A percentile compares a stretch with the other conserved stretches of the same genome.
Conservation (phyloP, 2,888 invertebrate genomes). For the Lepas anatifera region DNA sequence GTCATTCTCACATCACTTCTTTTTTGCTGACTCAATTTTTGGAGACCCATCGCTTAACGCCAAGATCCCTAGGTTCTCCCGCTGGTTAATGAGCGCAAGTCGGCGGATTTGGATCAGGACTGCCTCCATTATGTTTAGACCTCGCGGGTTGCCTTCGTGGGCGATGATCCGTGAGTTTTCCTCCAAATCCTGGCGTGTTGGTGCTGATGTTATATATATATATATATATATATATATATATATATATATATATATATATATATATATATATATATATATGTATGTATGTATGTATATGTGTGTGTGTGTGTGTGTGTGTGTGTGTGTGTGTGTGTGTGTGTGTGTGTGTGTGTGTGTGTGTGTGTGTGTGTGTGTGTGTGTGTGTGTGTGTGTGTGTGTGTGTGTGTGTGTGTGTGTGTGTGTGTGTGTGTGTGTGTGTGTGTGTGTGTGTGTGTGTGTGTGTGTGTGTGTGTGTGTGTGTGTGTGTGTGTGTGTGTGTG, state of each 20-base stretch:
- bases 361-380: not conserved
- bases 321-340: not conserved
- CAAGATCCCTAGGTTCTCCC: too few relatives aligned
- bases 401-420: not conserved
- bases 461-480: not conserved
- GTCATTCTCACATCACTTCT: too few relatives aligned
- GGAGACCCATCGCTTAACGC: too few relatives aligned
- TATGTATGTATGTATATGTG: constrained; percentile 2
- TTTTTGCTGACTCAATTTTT: too few relatives aligned
- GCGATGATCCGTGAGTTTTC: too few relatives aligned
- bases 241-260: constrained; percentile 10
- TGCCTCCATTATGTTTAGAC: too few relatives aligned
- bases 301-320: not conserved
- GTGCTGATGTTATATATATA: constrained; percentile 3
- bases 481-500: not conserved
- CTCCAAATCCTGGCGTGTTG: not conserved
- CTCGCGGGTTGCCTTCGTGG: too few relatives aligned
- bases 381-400: constrained; percentile 11
- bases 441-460: not conserved
- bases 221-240: constrained; percentile 13
- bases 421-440: not conserved
- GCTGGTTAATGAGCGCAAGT: too few relatives aligned
- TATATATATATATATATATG: constrained; percentile 6
- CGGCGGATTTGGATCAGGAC: too few relatives aligned
- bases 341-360: not conserved